Evolutionary conservation across 1,140 invertebrate species (phyloP).

Genomic region (Orius insidiosus): DNA sequence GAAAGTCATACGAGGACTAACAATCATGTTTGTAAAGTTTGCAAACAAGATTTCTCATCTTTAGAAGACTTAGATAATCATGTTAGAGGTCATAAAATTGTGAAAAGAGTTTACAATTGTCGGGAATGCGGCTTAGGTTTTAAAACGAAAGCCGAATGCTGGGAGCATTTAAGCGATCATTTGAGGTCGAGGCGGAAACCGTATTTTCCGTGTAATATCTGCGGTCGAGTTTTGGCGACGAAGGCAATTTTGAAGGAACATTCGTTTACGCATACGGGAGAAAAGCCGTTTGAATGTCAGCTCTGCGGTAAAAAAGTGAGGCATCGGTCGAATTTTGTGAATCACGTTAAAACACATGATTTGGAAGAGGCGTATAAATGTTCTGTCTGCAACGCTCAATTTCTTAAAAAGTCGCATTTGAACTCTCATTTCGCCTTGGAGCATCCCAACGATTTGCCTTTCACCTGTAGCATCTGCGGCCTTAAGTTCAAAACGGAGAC

Average conservation of each 20-base stretch:
- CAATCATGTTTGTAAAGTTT: constrained; percentile 8
- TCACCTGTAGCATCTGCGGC: constrained; percentile 24
- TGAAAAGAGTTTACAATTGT: constrained; percentile 12
- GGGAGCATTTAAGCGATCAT: constrained; percentile 14
- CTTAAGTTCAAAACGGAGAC: constrained; percentile 27
- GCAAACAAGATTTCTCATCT: constrained; percentile 1
- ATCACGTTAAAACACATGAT: constrained; percentile 16
- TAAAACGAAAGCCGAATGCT: constrained; percentile 10
- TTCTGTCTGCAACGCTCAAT: constrained; percentile 3
- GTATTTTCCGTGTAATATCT: constrained; percentile 26
- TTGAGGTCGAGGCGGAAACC: background rate
- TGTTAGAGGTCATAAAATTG: constrained; percentile 7
- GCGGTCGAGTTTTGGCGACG: constrained; percentile 28
- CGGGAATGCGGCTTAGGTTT: constrained; percentile 11
- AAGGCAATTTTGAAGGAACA: constrained; percentile 27
- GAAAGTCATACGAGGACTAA: constrained; percentile 6
- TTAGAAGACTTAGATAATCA: constrained; percentile 13
- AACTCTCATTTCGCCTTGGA: constrained; percentile 8
- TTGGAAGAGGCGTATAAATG: constrained; percentile 10
- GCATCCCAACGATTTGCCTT: constrained; percentile 24
- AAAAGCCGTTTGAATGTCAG: constrained; percentile 39
- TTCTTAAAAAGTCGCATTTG: constrained; percentile 11
- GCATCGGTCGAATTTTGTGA: constrained; percentile 22
- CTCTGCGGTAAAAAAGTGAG: constrained; percentile 31
- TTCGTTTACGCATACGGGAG: constrained; percentile 37